Evolutionary conservation across 2,888 invertebrate genomes (phyloP), one percentile per base, ranked within the genome.

Genomic region (Axea sp.): DNA sequence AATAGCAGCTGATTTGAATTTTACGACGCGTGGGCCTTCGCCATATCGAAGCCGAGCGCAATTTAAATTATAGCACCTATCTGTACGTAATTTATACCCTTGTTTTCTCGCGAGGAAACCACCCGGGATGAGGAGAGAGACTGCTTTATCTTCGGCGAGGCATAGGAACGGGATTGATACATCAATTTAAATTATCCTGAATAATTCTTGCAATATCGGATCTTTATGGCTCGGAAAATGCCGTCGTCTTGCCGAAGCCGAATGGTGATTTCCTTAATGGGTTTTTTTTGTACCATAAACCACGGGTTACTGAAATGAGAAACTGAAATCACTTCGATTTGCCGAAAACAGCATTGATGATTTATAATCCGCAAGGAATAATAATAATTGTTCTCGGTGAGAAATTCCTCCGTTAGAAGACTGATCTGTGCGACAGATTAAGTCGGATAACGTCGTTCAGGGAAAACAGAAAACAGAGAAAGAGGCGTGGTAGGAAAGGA

Each of bases 111-210:
- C 47, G 71, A 73, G 60, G 49, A 57, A 57, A 17, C 51, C 41
- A 45, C 72, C 57, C 60, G 14, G 65, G 59, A 33, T 49, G 64
- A 65, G n/a, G n/a, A n/a, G 47, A 69, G 43, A 71, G 62, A 68
- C 76, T 71, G 78, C 69, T 72, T 37, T 64, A 33, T 73, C 79
- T 76, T 72, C 51, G 59, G 64, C 31, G 19, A 22, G 37, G 57
- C 26, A 22, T 9, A 26, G 22, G n/a, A 26, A 26, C 60, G 57
- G 76, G 73, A 82, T 81, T 82, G 82, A 83, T 83, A 81, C 81
- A 83, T 83, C 85, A 84, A 86, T 87, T 86, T 84, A 85, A 87
- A 86, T 86, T 84, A 85, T 85, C 83, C 82, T 83, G 84, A 85
- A 85, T 85, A 85, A 85, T 86, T 86, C 81, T 79, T 77, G 81